These are phyloP conservation scores for Umimayanthus kanabou DNA, from an alignment of 92 coral and sea anemone genomes.

Conservation along the genomic window DNA sequence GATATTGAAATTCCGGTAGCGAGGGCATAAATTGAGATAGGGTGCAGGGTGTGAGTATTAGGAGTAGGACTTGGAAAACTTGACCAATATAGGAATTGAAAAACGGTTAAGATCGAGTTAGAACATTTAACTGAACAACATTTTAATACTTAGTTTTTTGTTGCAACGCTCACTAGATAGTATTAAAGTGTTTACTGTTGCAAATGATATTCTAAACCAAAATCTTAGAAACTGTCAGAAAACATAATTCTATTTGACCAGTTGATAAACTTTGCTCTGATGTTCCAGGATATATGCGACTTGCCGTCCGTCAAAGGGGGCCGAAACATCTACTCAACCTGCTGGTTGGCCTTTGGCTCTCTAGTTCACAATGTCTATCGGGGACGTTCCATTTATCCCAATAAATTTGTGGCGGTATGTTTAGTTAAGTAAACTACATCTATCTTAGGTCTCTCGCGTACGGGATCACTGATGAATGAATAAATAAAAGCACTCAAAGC, in stretches of 20 bases:
- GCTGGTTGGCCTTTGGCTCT: conserved; percentile 70
- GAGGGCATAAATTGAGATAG: no score
- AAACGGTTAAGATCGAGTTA: no score
- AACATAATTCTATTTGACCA: neutral
- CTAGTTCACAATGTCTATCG: conserved; percentile 45
- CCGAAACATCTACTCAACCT: conserved; percentile 39
- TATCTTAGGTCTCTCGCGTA: no score
- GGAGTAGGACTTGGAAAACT: no score
- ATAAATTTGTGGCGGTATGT: conserved; percentile 43
- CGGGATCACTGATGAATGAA: neutral
- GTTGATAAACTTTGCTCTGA: neutral
- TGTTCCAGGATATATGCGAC: conserved; percentile 50
- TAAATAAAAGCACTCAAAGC: neutral
- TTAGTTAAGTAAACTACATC: neutral
- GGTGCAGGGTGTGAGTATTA: no score
- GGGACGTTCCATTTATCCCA: conserved; percentile 26
- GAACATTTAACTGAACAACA: no score
- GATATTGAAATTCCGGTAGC: no score
- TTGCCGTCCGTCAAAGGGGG: conserved; percentile 34
- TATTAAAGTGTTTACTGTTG: neutral
- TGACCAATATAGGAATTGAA: no score
- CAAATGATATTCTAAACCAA: neutral
- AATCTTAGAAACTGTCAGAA: neutral
- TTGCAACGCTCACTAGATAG: neutral
- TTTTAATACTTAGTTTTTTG: no score